These are phyloP conservation scores for Girardinichthys multiradiatus DNA, from an alignment of 2,113 vertebrate genomes.

Conservation along the genomic window DNA sequence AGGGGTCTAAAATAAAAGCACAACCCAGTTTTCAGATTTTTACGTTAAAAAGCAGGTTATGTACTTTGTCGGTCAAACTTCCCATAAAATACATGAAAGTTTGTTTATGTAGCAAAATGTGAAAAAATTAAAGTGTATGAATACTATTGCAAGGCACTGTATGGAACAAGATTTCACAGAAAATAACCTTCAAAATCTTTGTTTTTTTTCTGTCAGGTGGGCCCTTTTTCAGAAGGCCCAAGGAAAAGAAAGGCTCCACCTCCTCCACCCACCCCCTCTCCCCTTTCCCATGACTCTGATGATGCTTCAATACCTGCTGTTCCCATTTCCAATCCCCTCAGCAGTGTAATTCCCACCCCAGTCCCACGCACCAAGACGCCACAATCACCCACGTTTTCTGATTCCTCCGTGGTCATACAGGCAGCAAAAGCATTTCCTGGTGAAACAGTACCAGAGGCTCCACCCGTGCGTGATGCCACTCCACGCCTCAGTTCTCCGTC, in stretches of 20 bases:
- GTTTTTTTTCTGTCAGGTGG: slow-evolving; percentile 74
- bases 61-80: not conserved
- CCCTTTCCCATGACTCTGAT: slow-evolving; percentile 45
- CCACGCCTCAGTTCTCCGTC: slow-evolving; percentile 76
- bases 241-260: slow-evolving; percentile 92
- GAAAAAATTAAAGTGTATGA: too few relatives aligned
- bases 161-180: not conserved
- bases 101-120: too few relatives aligned
- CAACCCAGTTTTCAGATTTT: slow-evolving; percentile 2
- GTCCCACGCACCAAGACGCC: slow-evolving; percentile 26
- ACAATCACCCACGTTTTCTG: slow-evolving; percentile 25
- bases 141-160: not conserved
- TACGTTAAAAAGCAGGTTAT: too few relatives aligned
- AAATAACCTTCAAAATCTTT: slow-evolving; percentile 36
- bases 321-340: slow-evolving; percentile 31
- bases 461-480: slow-evolving; percentile 56
- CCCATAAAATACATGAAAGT: not conserved
- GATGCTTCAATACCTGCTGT: slow-evolving; percentile 38
- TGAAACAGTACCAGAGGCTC: slow-evolving; percentile 26
- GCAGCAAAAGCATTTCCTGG: slow-evolving; percentile 18
- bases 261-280: slow-evolving; percentile 72
- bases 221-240: slow-evolving; percentile 79
- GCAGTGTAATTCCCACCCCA: slow-evolving; percentile 33
- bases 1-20: not conserved
- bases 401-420: slow-evolving; percentile 30